Base-by-base conservation (phyloP, 2,797 vertebrate species). In the Syncerus caffer region DNA sequence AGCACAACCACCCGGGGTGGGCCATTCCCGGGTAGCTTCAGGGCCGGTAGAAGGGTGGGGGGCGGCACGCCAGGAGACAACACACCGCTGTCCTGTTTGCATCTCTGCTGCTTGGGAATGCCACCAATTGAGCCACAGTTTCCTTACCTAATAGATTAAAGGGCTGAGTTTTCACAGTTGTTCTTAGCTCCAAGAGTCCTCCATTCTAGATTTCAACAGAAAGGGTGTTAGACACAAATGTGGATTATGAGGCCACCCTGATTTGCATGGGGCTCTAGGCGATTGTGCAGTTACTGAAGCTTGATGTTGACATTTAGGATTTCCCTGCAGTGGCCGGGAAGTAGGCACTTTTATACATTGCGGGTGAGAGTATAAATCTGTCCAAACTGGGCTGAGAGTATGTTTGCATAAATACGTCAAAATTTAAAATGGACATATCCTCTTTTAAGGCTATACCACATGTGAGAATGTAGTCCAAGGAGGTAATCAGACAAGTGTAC, bases 271-370 rank as follows among this genome's bases (percentile, higher is more conserved):
- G 89, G 60, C 42, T 83, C 12, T 5, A 23, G 80, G 67, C 6
- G 0, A 89, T 71, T 82, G 5, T 42, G 34, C 79, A 80, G 57
- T 93, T 86, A 58, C 86, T 79, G 91, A 89, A 93, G 92, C 83
- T 53, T 60, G 86, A 45, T 94, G 83, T 82, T 93, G 95, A 91
- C 94, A 96, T 94, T 60, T 13, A 87, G 95, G 94, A 86, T 50
- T 97, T 96, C 83, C 96, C 95, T 85, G 45, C 74, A 76, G 38
- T 13, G 19, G 50, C 23, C 27, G 82, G 85, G 94, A 93, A 96
- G 90, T 58, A 31, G 27, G 15, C 0, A 1, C 58, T 87, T 89
- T 88, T 25, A 79, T 34, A 71, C 13, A 38, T 58, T 67, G 55
- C 0, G 31, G 27, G 67, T 57, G 60, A 95, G 79, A 67, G 17